phyloP scores from a whole-genome alignment of 2,888 invertebrate genomes.

The Drosophila putrida region DNA sequence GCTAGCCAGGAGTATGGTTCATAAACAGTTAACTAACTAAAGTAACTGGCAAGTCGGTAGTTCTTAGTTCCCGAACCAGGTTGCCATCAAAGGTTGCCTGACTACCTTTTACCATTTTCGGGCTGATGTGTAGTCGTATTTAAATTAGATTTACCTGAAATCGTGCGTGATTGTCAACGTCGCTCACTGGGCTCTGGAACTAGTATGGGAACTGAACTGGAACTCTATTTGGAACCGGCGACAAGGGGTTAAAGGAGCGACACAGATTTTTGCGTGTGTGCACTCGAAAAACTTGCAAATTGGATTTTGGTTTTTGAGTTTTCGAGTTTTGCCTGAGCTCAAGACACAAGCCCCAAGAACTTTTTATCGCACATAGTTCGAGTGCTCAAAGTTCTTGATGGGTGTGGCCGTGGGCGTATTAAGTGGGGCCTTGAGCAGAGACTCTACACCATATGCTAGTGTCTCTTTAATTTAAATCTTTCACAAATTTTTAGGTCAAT shows the following conservation, averaged over 20 bases:
- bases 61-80: constrained; percentile 29
- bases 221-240: constrained; percentile 5
- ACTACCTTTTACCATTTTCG: not conserved
- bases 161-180: constrained; percentile 81
- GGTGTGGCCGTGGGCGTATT: constrained; percentile 6
- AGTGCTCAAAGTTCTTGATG: constrained; percentile 30
- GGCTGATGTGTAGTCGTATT: constrained; percentile 76
- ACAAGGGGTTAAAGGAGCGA: not conserved
- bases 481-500: constrained; percentile 62
- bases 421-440: constrained; percentile 18
- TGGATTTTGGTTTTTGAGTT: constrained; percentile 78
- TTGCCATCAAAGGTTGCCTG: constrained; percentile 70
- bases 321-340: constrained; percentile 55
- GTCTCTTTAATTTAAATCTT: constrained; percentile 60
- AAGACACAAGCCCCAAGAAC: constrained; percentile 43
- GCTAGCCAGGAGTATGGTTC: constrained; percentile 38
- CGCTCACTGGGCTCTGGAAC: constrained; percentile 18
- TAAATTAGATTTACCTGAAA: constrained; percentile 81
- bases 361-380: constrained; percentile 15
- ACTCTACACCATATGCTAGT: constrained; percentile 20
- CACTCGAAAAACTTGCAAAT: constrained; percentile 78
- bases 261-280: constrained; percentile 60
- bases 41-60: constrained; percentile 64
- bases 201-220: constrained; percentile 15
- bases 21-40: constrained; percentile 81